Evolutionary conservation across 2,797 vertebrate species (phyloP).

Genomic region (Triplophysa bombifrons): DNA sequence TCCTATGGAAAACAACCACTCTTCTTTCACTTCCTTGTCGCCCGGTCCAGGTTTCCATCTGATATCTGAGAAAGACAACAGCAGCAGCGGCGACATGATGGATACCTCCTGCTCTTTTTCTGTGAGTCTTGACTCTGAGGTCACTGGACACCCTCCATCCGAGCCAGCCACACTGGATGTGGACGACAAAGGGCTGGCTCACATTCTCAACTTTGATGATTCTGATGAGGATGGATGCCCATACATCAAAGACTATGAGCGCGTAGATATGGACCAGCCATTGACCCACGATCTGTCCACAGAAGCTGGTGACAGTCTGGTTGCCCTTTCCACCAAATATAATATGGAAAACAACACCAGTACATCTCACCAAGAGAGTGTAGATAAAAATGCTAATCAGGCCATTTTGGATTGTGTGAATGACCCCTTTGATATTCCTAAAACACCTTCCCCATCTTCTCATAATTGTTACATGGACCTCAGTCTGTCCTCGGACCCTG

Average conservation of each 20-base stretch:
- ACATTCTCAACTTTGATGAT: conserved; percentile 88
- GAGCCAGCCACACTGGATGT: conserved; percentile 74
- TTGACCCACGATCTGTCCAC: conserved; percentile 71
- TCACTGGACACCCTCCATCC: conserved; percentile 61
- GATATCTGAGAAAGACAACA: conserved; percentile 82
- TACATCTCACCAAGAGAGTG: conserved; percentile 76
- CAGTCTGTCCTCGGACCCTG: conserved; percentile 91
- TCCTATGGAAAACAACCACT: conserved; percentile 2
- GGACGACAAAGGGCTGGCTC: conserved; percentile 83
- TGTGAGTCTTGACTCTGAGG: conserved; percentile 80
- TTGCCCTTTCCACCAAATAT: background rate
- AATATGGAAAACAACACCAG: conserved; percentile 71
- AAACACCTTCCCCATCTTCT: conserved; percentile 69
- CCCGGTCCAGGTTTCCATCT: conserved; percentile 79
- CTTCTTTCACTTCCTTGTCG: background rate
- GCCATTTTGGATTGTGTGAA: conserved; percentile 81
- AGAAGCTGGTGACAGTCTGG: background rate
- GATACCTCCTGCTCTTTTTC: conserved; percentile 85
- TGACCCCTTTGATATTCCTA: conserved; percentile 67
- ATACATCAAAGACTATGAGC: conserved; percentile 6
- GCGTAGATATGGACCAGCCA: conserved; percentile 72
- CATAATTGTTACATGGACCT: conserved; percentile 90
- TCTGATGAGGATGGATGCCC: conserved; percentile 73
- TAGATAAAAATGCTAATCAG: conserved; percentile 95
- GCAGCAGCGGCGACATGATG: conserved; percentile 92